phyloP scores from a whole-genome alignment of 2,797 vertebrate species.

The Ficedula albicollis region DNA sequence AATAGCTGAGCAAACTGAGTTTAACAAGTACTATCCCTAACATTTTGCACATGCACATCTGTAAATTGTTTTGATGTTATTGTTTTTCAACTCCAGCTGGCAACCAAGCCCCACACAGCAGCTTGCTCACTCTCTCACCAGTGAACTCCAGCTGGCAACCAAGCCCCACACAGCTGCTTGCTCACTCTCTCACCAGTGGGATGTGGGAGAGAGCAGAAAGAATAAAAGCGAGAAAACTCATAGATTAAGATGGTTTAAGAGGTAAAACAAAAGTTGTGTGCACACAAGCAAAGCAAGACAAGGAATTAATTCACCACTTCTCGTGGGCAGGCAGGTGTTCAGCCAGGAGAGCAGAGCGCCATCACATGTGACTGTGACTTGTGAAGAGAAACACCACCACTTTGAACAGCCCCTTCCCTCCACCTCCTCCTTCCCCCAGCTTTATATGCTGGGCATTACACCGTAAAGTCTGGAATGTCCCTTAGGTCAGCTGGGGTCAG shows the following conservation, averaged over 20 bases:
- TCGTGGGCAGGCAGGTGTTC: neutral
- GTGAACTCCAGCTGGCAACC: neutral
- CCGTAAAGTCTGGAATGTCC: neutral
- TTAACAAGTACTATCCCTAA: constrained; percentile 17
- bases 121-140: neutral
- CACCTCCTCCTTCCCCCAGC: neutral
- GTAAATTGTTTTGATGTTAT: constrained; percentile 50
- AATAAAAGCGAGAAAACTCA: neutral
- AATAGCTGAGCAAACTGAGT: constrained; percentile 63
- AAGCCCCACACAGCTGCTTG: neutral
- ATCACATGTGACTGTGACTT: no score
- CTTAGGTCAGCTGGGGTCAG: neutral
- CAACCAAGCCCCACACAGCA: neutral
- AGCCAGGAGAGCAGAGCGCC: neutral
- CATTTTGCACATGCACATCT: constrained; percentile 57
- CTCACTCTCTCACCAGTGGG: neutral
- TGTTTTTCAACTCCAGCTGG: neutral
- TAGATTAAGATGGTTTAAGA: neutral
- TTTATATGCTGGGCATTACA: neutral
- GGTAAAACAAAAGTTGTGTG: neutral
- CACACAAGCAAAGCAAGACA: neutral
- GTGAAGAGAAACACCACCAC: neutral
- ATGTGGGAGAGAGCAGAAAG: fast-evolving
- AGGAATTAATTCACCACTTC: neutral
- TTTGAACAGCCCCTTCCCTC: neutral